Evolutionary conservation across 2,888 invertebrate genomes (phyloP).

Genomic region (Polyommatus icarus): DNA sequence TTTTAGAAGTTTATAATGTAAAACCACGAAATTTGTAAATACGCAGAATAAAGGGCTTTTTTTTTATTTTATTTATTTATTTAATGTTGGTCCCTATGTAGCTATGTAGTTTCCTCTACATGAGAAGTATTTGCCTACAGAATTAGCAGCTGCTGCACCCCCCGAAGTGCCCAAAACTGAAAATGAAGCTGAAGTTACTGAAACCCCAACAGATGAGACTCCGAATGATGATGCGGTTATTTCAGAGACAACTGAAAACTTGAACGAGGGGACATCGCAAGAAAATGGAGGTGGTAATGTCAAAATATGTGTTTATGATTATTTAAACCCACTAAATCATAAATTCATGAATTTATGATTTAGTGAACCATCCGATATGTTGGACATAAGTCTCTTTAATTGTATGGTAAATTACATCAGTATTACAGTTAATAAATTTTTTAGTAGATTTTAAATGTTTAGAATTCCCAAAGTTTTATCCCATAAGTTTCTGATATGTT

Average conservation of each 20-base stretch:
- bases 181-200: slow-evolving; percentile 45
- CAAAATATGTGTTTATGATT: too few species aligned
- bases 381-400: too few species aligned
- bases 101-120: background rate
- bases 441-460: background rate
- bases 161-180: slow-evolving; percentile 56
- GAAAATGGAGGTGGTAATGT: slow-evolving; percentile 57
- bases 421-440: too few species aligned
- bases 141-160: slow-evolving; percentile 47
- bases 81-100: background rate
- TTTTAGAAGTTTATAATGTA: too few species aligned
- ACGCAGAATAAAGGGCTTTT: too few species aligned
- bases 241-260: slow-evolving; percentile 48
- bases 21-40: too few species aligned
- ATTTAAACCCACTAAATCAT: too few species aligned
- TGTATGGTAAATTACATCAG: too few species aligned
- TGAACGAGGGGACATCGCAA: slow-evolving; percentile 50
- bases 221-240: slow-evolving; percentile 44
- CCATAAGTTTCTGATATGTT: background rate
- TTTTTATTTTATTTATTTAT: too few species aligned
- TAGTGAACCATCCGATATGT: too few species aligned
- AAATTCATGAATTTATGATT: too few species aligned
- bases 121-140: slow-evolving; percentile 30
- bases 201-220: slow-evolving; percentile 45
- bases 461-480: background rate